phyloP scores from a whole-genome alignment of 2,888 invertebrate genomes.

The Bibio marci region DNA sequence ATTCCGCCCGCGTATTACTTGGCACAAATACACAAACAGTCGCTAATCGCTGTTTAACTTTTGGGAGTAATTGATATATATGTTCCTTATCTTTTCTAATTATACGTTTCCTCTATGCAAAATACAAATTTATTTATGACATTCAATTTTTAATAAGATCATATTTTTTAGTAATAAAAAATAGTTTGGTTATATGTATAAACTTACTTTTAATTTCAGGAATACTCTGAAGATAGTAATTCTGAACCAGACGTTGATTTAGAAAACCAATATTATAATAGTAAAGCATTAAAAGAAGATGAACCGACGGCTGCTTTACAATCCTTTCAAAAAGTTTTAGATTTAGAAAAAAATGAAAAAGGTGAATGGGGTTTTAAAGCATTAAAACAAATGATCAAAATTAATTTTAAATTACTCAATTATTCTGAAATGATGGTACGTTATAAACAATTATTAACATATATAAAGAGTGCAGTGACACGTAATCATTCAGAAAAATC shows the following conservation, averaged over 20 bases:
- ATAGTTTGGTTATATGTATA: no score
- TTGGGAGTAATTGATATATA: no score
- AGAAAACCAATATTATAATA: constrained; percentile 99
- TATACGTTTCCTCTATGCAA: no score
- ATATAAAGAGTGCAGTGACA: constrained; percentile 98
- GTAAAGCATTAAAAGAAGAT: constrained; percentile 95
- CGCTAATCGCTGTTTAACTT: no score
- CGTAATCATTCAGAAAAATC: constrained; percentile 99
- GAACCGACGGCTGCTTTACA: constrained; percentile 80
- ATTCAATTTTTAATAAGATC: no score
- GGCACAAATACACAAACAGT: not conserved
- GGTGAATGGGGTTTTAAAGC: constrained; percentile 99
- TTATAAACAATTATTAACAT: constrained; percentile 90
- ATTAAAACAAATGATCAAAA: constrained; percentile 99
- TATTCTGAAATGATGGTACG: constrained; percentile 90
- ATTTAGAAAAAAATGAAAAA: constrained; percentile 92
- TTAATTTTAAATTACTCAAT: constrained; percentile 89
- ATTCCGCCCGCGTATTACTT: no score
- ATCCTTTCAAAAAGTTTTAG: constrained; percentile 90
- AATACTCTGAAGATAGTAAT: constrained; percentile 98
- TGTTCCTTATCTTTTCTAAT: no score
- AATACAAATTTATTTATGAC: no score
- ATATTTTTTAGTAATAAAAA: no score
- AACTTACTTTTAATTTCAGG: no score
- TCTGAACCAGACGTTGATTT: constrained; percentile 98